Conservation (phyloP, 2,113 vertebrate genomes). For the Xenopus borealis region DNA sequence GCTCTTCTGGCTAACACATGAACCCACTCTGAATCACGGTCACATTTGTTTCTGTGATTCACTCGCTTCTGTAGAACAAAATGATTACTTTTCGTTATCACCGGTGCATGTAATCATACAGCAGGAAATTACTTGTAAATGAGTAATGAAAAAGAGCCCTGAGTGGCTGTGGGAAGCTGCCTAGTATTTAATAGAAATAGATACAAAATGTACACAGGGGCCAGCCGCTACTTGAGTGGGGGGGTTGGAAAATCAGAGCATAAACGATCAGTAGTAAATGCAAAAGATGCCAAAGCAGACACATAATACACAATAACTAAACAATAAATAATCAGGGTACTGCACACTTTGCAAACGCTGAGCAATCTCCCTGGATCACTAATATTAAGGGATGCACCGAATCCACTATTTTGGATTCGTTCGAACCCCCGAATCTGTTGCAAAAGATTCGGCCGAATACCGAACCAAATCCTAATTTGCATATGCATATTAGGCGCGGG, state of each 20-base stretch:
- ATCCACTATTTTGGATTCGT: too few relatives aligned
- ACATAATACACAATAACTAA: too few relatives aligned
- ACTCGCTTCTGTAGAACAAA: conserved; percentile 21
- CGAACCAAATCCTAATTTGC: too few relatives aligned
- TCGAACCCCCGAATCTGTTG: too few relatives aligned
- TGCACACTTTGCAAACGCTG: too few relatives aligned
- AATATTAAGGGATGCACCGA: too few relatives aligned
- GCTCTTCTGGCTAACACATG: not conserved
- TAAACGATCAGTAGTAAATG: too few relatives aligned
- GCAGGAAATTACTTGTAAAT: conserved; percentile 39
- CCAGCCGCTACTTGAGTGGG: not conserved
- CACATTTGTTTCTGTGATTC: conserved; percentile 31
- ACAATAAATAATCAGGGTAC: too few relatives aligned
- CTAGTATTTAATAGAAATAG: not conserved
- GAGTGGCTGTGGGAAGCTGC: not conserved
- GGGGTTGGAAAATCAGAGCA: not conserved
- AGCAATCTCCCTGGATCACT: too few relatives aligned
- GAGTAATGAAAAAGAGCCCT: conserved; percentile 17
- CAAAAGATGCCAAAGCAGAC: too few relatives aligned
- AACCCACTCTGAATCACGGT: conserved; percentile 18
- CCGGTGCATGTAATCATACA: conserved; percentile 13
- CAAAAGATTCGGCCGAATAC: too few relatives aligned
- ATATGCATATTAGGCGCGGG: too few relatives aligned
- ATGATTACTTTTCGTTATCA: conserved; percentile 21
- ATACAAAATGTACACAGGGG: not conserved